Evolutionary conservation across 2,888 invertebrate genomes (phyloP).

Genomic region (Lasiommata megera): DNA sequence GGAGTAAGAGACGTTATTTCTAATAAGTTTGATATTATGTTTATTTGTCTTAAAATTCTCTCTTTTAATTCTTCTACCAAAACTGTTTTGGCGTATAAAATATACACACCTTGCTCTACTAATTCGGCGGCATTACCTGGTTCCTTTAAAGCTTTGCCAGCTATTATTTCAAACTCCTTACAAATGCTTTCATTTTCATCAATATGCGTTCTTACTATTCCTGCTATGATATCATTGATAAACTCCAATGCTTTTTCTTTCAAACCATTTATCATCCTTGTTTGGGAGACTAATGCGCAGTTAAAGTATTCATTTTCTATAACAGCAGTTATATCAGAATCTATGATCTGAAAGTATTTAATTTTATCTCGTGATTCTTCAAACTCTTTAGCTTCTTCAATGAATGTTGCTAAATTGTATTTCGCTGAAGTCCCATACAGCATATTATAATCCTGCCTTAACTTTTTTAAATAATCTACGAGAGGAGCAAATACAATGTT

Average conservation of each 20-base stretch:
- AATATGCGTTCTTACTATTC: slow-evolving; percentile 84
- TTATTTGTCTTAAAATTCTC: slow-evolving; percentile 85
- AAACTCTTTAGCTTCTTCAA: slow-evolving; percentile 77
- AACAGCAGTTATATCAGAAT: slow-evolving; percentile 82
- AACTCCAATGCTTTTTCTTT: slow-evolving; percentile 80
- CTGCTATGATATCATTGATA: slow-evolving; percentile 82
- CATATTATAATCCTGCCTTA: slow-evolving; percentile 79
- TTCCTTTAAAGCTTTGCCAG: slow-evolving; percentile 84
- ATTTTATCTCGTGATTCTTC: slow-evolving; percentile 83
- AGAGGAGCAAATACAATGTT: slow-evolving; percentile 80
- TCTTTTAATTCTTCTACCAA: slow-evolving; percentile 86
- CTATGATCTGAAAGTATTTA: slow-evolving; percentile 80
- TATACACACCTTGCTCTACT: slow-evolving; percentile 89
- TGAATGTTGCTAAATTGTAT: slow-evolving; percentile 65
- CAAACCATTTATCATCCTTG: slow-evolving; percentile 83
- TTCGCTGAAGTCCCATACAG: slow-evolving; percentile 78
- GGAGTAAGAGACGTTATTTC: slow-evolving; percentile 88
- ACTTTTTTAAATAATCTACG: slow-evolving; percentile 71
- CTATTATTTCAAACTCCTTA: slow-evolving; percentile 86
- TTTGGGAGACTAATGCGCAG: slow-evolving; percentile 83
- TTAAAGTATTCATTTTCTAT: slow-evolving; percentile 86
- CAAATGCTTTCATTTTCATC: slow-evolving; percentile 86
- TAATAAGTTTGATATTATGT: slow-evolving; percentile 85
- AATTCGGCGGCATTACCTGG: slow-evolving; percentile 91
- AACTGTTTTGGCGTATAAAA: slow-evolving; percentile 88